Evolutionary conservation across 2,797 vertebrate genomes (phyloP), one percentile per base, ranked within the genome.

Genomic region (Mycteria americana): DNA sequence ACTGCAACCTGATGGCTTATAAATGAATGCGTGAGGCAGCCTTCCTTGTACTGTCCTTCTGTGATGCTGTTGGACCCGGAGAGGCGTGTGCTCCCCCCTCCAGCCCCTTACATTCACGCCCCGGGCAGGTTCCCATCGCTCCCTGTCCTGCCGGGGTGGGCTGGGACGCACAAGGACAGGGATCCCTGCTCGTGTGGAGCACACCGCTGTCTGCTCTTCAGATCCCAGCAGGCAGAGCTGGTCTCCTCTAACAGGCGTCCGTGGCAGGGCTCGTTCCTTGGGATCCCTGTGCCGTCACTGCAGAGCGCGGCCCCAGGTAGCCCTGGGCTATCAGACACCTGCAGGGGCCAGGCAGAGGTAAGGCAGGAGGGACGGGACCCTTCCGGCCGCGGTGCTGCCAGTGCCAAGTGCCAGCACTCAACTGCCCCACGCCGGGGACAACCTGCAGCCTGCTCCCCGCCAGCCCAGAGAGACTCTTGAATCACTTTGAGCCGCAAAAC

Each of bases 11-110:
- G 67, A 5, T 6, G 31, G 51, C 24, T 74, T 33, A 14, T 45
- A 57, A 39, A 25, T 4, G 50, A 30, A 45, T 11, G 21, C 35
- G 39, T 2, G 27, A 43, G 48, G 62, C 13, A 25, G 43, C 43
- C 22, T 18, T n/a, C 67, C 79, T 31, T 17, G 24, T 15, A 1
- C 31, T 15, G 33, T 6, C 35, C 74, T n/a, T 11, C 46, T 12
- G 0, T 13, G 30, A 18, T 0, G 7, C 37, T 8, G 28, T 2
- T 10, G 43, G 60, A 15, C 62, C 23, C 74, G 25, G 35, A 9
- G 59, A 11, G 22, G 28, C 0, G 1, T 2, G 17, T 12, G 46
- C 16, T 33, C 46, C 19, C 18, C 6, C 0, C 48, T 23, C 39
- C 76, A 45, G 50, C 31, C 41, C 17, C 69, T 18, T 4, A 11